Conservation (phyloP, 2,113 vertebrate genomes). For the Scalopus aquaticus region DNA sequence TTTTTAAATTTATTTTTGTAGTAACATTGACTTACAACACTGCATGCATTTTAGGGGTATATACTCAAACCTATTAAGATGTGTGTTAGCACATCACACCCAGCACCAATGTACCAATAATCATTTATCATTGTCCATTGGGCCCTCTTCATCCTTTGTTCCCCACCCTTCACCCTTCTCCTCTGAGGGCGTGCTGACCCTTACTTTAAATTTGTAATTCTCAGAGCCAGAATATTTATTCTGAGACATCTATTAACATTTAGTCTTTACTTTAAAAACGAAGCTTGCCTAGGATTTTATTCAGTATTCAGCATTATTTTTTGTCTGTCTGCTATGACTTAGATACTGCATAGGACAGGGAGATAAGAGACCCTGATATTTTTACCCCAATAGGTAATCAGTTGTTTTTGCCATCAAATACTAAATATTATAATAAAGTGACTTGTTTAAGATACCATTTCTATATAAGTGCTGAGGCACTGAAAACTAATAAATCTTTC, state of each 20-base stretch:
- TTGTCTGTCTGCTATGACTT: background rate
- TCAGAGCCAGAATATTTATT: slow-evolving; percentile 9
- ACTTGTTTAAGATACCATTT: background rate
- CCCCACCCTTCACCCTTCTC: too few relatives aligned
- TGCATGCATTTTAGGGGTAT: too few relatives aligned
- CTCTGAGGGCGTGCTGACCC: too few relatives aligned
- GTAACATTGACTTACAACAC: too few relatives aligned
- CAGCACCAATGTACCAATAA: too few relatives aligned
- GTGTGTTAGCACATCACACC: too few relatives aligned
- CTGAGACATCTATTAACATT: background rate
- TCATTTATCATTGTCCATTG: too few relatives aligned
- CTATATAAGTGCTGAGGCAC: background rate
- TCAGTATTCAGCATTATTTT: background rate
- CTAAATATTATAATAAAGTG: background rate
- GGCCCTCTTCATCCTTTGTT: too few relatives aligned
- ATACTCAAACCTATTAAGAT: too few relatives aligned
- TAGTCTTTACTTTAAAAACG: slow-evolving; percentile 8
- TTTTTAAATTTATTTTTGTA: too few relatives aligned
- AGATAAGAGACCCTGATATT: background rate
- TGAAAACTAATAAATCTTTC: background rate
- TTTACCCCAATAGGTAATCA: background rate
- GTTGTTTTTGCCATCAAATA: background rate
- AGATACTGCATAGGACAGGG: background rate
- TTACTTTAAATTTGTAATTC: slow-evolving; percentile 11
- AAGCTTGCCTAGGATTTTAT: slow-evolving; percentile 22